Evolutionary conservation across 2,797 vertebrate genomes (phyloP).

Genomic region (Paramormyrops hopkinsi): DNA sequence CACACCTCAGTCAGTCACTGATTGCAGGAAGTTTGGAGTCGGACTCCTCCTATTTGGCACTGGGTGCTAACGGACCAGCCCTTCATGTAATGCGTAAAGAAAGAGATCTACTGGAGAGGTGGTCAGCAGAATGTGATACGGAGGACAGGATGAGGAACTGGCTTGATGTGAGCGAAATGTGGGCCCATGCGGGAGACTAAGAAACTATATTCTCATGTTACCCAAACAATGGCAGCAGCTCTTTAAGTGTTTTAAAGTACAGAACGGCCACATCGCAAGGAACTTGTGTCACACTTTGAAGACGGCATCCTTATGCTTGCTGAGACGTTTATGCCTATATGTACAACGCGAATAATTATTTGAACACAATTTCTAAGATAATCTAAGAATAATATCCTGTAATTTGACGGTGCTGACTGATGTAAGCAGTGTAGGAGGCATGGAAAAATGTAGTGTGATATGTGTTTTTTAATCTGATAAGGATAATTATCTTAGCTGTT

Average conservation of each 20-base stretch:
- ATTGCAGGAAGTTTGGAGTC: background rate
- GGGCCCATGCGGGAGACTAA: background rate
- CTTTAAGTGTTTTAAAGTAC: background rate
- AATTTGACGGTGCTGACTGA: background rate
- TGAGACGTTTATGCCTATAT: background rate
- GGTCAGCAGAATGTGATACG: background rate
- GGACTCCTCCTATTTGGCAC: background rate
- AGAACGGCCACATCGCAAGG: background rate
- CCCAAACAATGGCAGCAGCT: background rate
- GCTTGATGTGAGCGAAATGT: background rate
- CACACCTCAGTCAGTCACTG: background rate
- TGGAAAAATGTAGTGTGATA: background rate
- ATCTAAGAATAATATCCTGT: conserved; percentile 13
- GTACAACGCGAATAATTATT: background rate
- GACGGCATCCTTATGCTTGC: background rate
- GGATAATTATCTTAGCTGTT: background rate
- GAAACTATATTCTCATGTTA: background rate
- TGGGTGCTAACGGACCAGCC: background rate
- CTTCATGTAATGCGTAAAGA: background rate
- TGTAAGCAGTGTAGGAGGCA: background rate
- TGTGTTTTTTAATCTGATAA: conserved; percentile 5
- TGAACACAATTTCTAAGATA: background rate
- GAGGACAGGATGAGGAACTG: background rate
- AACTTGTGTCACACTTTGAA: background rate
- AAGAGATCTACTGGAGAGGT: background rate